Evolutionary conservation across 2,888 invertebrate species (phyloP).

Genomic region (Agonopterix alstromeriana): DNA sequence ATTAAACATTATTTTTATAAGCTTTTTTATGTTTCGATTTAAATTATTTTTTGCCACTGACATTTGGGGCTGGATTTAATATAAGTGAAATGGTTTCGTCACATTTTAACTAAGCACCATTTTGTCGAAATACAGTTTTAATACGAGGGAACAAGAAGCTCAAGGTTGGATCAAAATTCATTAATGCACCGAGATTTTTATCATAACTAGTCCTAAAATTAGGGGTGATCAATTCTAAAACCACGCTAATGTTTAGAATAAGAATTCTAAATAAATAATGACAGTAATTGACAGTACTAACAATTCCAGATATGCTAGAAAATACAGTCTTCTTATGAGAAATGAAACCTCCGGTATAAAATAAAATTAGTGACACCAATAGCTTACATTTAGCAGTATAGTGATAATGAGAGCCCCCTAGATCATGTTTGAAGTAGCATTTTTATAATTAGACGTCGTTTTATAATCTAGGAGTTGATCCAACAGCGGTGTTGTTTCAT

Average conservation of each 20-base stretch:
- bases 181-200: background rate
- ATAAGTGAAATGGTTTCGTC: background rate
- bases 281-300: background rate
- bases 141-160: conserved; percentile 54
- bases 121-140: conserved; percentile 34
- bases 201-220: too few relatives aligned
- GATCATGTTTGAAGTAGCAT: conserved; percentile 63
- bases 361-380: conserved; percentile 64
- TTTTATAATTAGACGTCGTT: conserved; percentile 68
- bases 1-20: conserved; percentile 20
- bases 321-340: conserved; percentile 11
- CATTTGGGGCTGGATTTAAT: conserved; percentile 11
- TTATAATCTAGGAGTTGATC: conserved; percentile 42
- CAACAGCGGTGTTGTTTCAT: conserved; percentile 46
- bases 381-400: conserved; percentile 55
- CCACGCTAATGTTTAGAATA: background rate
- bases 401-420: conserved; percentile 51
- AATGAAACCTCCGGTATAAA: conserved; percentile 35
- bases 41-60: conserved; percentile 28
- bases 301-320: too few relatives aligned
- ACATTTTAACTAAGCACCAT: background rate
- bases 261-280: background rate
- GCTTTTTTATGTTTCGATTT: conserved; percentile 23
- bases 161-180: conserved; percentile 13
- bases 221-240: background rate